Evolutionary conservation across 2,797 vertebrate species (phyloP).

Genomic region (Carapus acus): DNA sequence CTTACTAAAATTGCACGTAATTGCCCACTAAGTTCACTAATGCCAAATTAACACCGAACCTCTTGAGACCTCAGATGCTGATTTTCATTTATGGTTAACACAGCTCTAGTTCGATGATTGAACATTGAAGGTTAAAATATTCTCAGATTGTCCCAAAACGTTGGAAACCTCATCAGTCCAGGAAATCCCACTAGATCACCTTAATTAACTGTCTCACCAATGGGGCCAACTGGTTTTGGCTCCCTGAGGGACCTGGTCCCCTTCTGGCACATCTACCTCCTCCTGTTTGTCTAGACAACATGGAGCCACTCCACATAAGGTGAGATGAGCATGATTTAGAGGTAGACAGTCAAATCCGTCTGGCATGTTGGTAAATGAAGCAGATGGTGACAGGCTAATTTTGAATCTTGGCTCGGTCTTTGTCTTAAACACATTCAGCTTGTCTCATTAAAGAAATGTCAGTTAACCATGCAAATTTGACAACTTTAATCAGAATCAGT

Average conservation of each 20-base stretch:
- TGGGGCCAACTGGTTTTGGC: constrained; percentile 43
- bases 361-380: constrained; percentile 20
- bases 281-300: constrained; percentile 55
- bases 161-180: constrained; percentile 36
- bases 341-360: constrained; percentile 27
- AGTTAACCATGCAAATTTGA: not conserved
- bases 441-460: constrained; percentile 1
- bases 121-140: not conserved
- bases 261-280: constrained; percentile 58
- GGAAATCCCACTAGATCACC: constrained; percentile 27
- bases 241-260: constrained; percentile 57
- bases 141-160: constrained; percentile 13
- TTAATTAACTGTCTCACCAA: constrained; percentile 59
- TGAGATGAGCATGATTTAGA: constrained; percentile 32
- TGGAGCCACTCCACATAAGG: constrained; percentile 43
- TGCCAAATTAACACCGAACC: not conserved
- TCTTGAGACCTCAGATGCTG: not conserved
- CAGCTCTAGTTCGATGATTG: not conserved
- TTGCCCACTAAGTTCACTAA: not conserved
- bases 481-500: not conserved
- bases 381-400: constrained; percentile 43
- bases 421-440: constrained; percentile 7
- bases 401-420: not conserved
- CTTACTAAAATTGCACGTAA: not conserved
- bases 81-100: not conserved